A percentile compares a stretch with the other conserved stretches of the same genome.
Conservation (phyloP, 2,113 vertebrate genomes). For the Pseudolaguvia tuberculata region DNA sequence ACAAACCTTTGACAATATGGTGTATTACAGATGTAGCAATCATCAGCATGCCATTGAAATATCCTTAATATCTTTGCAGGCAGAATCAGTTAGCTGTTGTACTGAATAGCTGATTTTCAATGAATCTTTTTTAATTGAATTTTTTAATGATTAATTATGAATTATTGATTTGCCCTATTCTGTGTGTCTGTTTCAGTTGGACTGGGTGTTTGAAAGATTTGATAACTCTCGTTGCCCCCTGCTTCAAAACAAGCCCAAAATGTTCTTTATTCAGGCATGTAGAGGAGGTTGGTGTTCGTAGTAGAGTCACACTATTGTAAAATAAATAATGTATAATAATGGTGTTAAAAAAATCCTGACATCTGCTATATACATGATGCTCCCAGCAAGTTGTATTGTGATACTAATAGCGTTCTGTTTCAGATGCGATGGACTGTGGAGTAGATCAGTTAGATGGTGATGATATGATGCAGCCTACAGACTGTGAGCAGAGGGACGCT, state of each 20-base stretch:
- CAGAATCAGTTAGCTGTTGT: background rate
- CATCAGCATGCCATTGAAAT: background rate
- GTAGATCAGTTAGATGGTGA: constrained; percentile 89
- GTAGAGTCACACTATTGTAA: constrained; percentile 36
- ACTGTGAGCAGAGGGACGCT: constrained; percentile 82
- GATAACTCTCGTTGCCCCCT: constrained; percentile 87
- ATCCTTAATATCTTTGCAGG: background rate
- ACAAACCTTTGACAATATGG: too few relatives aligned
- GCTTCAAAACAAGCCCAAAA: constrained; percentile 97
- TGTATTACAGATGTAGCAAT: too few relatives aligned
- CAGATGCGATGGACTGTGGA: constrained; percentile 80
- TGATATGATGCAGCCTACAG: constrained; percentile 61
- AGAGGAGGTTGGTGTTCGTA: constrained; percentile 85
- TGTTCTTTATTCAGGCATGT: constrained; percentile 98
- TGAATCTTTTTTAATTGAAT: too few relatives aligned
- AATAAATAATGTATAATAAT: too few relatives aligned
- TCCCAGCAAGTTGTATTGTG: background rate
- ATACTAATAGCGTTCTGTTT: constrained; percentile 6
- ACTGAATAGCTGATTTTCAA: background rate
- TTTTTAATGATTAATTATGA: too few relatives aligned
- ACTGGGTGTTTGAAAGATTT: constrained; percentile 85
- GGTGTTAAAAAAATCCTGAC: too few relatives aligned
- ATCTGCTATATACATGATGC: background rate
- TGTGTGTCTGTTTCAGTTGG: constrained; percentile 71
- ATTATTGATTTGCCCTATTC: background rate